Evolutionary conservation across 2,113 vertebrate genomes (phyloP), one percentile per base, ranked within the genome.

Genomic region (Phaetusa simplex): DNA sequence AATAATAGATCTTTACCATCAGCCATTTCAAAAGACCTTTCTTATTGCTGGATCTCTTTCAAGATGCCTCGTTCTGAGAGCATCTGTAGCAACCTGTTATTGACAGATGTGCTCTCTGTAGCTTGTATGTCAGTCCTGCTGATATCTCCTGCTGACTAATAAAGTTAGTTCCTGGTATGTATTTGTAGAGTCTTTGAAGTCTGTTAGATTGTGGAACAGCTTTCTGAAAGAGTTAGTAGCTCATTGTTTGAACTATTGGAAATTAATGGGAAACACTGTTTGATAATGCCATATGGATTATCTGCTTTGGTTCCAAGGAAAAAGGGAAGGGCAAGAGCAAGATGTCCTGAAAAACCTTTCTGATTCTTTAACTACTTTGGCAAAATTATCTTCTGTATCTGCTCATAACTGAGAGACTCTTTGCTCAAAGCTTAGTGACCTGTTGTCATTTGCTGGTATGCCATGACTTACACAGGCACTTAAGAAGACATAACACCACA

Each of bases 51-150:
- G 17, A 73, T 93, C 66, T 66, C 84, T 95, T 92, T 93, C 74
- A 90, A 93, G 93, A 90, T 82, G 30, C 64, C 78, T 91, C 18
- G 3, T 95, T 91, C 70, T 86, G 82, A 83, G 72, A 70, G 42
- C 0, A 0, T 90, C 74, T 85, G 62, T 77, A 74, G 83, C 86
- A 96, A 91, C 94, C 78, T 80, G 62, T 85, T 95, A 86, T 53
- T 93, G 95, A 88, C 94, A 95, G 94, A 95, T 96, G 91, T 95
- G 97, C 74, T 93, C 45, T 90, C 91, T 13, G 6, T 95, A 77
- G 81, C 86, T 87, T 83, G 26, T 90, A 7, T 91, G 89, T 93
- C 94, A 87, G 58, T 87, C 96, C 93, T 95, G 95, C 91, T 96
- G 91, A 20, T 97, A 12, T 59, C 78, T 90, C 91, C 95, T 70